Percentiles rank a stretch among this genome's conserved stretches.
Conservation (phyloP, 2,888 invertebrate genomes). For the Lepidocyrtinus sp. region DNA sequence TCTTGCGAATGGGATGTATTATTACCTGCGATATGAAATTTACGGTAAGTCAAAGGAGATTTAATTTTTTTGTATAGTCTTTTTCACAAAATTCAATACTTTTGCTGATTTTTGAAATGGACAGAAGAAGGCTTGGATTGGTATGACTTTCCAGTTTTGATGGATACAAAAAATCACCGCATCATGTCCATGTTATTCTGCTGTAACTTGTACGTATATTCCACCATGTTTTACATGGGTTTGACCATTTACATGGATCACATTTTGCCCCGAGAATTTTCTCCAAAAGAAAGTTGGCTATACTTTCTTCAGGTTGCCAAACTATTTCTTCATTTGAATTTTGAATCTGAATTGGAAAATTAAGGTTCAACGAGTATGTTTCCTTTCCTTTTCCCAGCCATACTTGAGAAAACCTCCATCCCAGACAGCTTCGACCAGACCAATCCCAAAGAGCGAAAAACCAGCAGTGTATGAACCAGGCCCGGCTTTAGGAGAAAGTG, state of each 20-base stretch:
- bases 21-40: slow-evolving; percentile 46
- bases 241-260: slow-evolving; percentile 53
- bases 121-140: slow-evolving; percentile 57
- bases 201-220: slow-evolving; percentile 44
- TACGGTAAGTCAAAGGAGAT: slow-evolving; percentile 56
- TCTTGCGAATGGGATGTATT: slow-evolving; percentile 59
- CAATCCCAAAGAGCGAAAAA: slow-evolving; percentile 30
- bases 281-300: slow-evolving; percentile 42
- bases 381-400: no score
- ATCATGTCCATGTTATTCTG: slow-evolving; percentile 30
- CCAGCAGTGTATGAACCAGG: slow-evolving; percentile 48
- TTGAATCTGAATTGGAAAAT: slow-evolving; percentile 15
- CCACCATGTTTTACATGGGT: slow-evolving; percentile 21
- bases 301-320: slow-evolving; percentile 37
- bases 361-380: no score
- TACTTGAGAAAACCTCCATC: slow-evolving; percentile 18
- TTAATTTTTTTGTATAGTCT: no score
- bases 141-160: slow-evolving; percentile 56
- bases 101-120: no score
- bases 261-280: slow-evolving; percentile 44
- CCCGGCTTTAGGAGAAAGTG: slow-evolving; percentile 21
- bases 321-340: neutral
- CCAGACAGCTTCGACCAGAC: slow-evolving; percentile 32
- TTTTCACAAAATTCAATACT: neutral
- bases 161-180: slow-evolving; percentile 27